Percentiles rank a stretch among this genome's conserved stretches.
Evolutionary conservation across 2,888 invertebrate genomes (phyloP).

Genomic region (Meloe dianella): DNA sequence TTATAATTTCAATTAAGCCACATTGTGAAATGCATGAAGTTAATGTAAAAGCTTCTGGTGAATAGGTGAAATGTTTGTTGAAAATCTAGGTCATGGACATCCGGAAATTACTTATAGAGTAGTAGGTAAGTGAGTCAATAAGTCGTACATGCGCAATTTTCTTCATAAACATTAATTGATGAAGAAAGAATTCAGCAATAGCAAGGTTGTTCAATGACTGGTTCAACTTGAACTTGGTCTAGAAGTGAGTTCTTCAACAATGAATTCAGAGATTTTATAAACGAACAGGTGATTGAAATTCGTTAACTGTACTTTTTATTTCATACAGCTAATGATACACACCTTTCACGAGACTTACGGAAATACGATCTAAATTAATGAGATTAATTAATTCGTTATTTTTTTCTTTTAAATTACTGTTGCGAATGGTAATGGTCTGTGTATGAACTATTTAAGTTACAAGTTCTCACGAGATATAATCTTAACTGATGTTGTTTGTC

Average conservation of each 20-base stretch:
- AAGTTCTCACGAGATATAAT: not conserved
- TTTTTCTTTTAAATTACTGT: too few relatives aligned
- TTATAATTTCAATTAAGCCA: not conserved
- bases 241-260: not conserved
- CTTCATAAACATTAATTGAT: not conserved
- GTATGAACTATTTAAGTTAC: too few relatives aligned
- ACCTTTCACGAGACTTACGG: not conserved
- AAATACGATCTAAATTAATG: not conserved
- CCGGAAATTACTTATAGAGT: conserved; percentile 43
- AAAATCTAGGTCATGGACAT: conserved; percentile 48
- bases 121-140: conserved; percentile 54
- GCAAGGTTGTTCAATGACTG: not conserved
- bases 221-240: not conserved
- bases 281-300: not conserved
- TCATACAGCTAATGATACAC: not conserved
- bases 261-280: not conserved
- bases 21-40: not conserved
- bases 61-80: conserved; percentile 18
- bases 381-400: not conserved
- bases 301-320: not conserved
- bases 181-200: not conserved
- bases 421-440: not conserved
- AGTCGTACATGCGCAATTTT: conserved; percentile 39
- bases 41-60: not conserved
- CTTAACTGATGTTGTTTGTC: not conserved